Conservation (phyloP, 1,140 invertebrate species). For the Drosophila parabipectinata region DNA sequence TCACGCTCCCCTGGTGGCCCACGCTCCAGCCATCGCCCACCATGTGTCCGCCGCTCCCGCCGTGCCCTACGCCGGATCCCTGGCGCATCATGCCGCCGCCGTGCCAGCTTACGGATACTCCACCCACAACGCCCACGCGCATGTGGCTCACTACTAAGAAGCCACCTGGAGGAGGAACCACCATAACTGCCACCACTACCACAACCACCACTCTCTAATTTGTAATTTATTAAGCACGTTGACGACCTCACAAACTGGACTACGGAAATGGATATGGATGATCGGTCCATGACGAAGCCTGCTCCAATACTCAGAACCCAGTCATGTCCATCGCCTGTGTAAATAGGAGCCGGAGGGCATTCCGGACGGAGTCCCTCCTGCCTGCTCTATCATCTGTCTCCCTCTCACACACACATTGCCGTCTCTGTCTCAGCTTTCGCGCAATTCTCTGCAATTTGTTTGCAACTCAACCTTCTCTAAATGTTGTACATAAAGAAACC, state of each 20-base stretch:
- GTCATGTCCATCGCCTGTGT: slow-evolving; percentile 46
- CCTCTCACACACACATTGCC: slow-evolving; percentile 34
- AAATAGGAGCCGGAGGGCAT: slow-evolving; percentile 37
- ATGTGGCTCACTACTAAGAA: slow-evolving; percentile 76
- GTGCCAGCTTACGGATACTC: slow-evolving; percentile 70
- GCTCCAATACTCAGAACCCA: slow-evolving; percentile 87
- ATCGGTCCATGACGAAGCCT: slow-evolving; percentile 90
- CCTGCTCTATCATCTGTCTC: slow-evolving; percentile 45
- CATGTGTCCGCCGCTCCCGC: slow-evolving; percentile 76
- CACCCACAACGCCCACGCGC: slow-evolving; percentile 75
- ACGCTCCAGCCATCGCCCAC: slow-evolving; percentile 68
- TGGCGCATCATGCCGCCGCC: slow-evolving; percentile 78
- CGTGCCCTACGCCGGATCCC: slow-evolving; percentile 61
- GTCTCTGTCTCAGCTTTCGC: slow-evolving; percentile 71
- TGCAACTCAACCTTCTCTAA: slow-evolving; percentile 51
- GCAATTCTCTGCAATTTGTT: slow-evolving; percentile 58
- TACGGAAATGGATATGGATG: slow-evolving; percentile 90
- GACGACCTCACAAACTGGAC: slow-evolving; percentile 86
- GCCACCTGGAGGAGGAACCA: slow-evolving; percentile 10
- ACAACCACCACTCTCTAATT: slow-evolving; percentile 87
- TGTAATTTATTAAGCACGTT: slow-evolving; percentile 95
- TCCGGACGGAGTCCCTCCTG: slow-evolving; percentile 18
- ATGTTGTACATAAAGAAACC: slow-evolving; percentile 69
- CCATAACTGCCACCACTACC: slow-evolving; percentile 85
- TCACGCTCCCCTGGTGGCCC: slow-evolving; percentile 61